phyloP scores from a whole-genome alignment of 2,113 vertebrate genomes.

The Archocentrus centrarchus region DNA sequence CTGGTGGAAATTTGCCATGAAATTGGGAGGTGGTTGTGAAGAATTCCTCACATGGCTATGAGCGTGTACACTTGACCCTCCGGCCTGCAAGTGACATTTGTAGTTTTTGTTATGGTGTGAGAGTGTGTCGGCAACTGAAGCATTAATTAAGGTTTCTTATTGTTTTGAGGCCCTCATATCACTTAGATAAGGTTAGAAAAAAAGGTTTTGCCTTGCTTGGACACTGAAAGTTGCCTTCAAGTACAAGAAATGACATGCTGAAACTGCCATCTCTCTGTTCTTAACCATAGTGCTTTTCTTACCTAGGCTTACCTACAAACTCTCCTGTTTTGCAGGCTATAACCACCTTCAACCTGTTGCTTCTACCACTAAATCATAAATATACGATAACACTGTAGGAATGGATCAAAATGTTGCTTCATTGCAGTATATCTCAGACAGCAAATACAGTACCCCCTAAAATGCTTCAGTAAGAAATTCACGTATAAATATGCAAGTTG shows the following conservation, averaged over 20 bases:
- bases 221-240: constrained; percentile 8
- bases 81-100: constrained; percentile 54
- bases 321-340: neutral
- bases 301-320: neutral
- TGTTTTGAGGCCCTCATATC: constrained; percentile 3
- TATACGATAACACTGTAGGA: neutral
- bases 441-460: neutral
- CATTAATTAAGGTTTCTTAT: constrained; percentile 22
- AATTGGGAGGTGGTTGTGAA: constrained; percentile 74
- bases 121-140: constrained; percentile 57
- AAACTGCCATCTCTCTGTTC: neutral
- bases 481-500: neutral
- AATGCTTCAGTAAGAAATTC: neutral
- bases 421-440: neutral
- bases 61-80: constrained; percentile 60
- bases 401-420: neutral
- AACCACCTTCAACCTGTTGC: neutral
- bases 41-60: constrained; percentile 73
- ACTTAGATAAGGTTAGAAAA: constrained; percentile 8
- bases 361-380: neutral
- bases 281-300: neutral
- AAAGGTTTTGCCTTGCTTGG: neutral
- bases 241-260: neutral
- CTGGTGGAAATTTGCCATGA: constrained; percentile 80
- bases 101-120: constrained; percentile 31